Evolutionary conservation across 2,888 invertebrate species (phyloP).

Genomic region (Iphiclides podalirius): DNA sequence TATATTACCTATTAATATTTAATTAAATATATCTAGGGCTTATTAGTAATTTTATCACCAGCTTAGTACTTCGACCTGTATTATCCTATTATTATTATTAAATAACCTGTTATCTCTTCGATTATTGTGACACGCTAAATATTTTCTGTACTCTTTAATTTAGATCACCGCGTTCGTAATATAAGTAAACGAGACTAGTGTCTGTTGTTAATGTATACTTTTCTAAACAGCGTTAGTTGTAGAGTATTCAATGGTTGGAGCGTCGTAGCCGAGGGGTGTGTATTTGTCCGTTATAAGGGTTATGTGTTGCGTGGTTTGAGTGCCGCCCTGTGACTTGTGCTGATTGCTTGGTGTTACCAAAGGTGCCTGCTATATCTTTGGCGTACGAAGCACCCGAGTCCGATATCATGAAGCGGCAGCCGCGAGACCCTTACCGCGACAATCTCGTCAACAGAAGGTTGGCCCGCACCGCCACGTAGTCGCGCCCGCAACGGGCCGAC

Average conservation of each 20-base stretch:
- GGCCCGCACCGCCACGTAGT: conserved; percentile 58
- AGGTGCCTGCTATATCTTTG: conserved; percentile 99
- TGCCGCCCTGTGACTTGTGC: conserved; percentile 55
- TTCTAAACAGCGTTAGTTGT: conserved; percentile 32
- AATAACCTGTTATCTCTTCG: conserved; percentile 47
- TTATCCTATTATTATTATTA: conserved; percentile 44
- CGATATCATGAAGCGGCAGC: conserved; percentile 99
- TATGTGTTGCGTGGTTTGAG: conserved; percentile 34
- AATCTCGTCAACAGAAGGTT: conserved; percentile 99
- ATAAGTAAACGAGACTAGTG: conserved; percentile 40
- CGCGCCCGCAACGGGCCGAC: conserved; percentile 36
- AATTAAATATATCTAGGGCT: conserved; percentile 58
- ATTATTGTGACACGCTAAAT: conserved; percentile 63
- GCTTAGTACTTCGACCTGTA: conserved; percentile 61
- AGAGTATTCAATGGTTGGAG: conserved; percentile 26
- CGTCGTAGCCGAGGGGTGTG: conserved; percentile 42
- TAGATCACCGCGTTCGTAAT: conserved; percentile 57
- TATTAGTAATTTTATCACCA: conserved; percentile 62
- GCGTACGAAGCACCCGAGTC: conserved; percentile 99
- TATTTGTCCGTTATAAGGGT: conserved; percentile 51
- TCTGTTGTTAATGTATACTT: conserved; percentile 36
- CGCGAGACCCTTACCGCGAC: conserved; percentile 98
- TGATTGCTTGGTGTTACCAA: conserved; percentile 81
- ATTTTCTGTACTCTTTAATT: conserved; percentile 56
- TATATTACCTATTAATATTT: conserved; percentile 7